These are phyloP conservation scores for Protosalanx chinensis DNA, from an alignment of 2,797 vertebrate genomes.

Conservation along the genomic window DNA sequence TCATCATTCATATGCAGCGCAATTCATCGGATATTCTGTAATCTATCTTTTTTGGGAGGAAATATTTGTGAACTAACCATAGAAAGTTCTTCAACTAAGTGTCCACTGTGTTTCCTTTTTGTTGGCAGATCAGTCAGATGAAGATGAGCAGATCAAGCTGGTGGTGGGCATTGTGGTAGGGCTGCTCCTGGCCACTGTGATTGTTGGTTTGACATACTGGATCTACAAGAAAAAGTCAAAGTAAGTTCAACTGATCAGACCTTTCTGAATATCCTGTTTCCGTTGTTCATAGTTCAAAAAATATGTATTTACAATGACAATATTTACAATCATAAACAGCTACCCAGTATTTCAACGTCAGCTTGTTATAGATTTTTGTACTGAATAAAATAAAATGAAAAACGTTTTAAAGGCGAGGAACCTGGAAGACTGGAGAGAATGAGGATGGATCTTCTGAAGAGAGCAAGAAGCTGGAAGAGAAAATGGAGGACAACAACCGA, in stretches of 20 bases:
- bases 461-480: conserved; percentile 97
- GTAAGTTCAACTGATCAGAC: conserved; percentile 67
- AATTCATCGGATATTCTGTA: background rate
- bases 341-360: background rate
- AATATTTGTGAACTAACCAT: background rate
- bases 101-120: conserved; percentile 24
- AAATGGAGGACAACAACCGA: conserved; percentile 83
- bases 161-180: conserved; percentile 89
- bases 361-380: background rate
- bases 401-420: conserved; percentile 71
- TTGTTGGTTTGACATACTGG: conserved; percentile 85
- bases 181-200: conserved; percentile 80
- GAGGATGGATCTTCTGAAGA: conserved; percentile 93
- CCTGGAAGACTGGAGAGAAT: conserved; percentile 86
- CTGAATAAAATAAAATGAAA: conserved; percentile 19
- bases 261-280: background rate
- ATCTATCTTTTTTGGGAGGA: background rate
- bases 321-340: background rate
- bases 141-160: conserved; percentile 81
- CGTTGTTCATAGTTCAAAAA: background rate
- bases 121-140: conserved; percentile 59
- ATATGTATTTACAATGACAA: background rate
- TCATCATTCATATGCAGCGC: no score
- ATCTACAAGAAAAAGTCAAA: conserved; percentile 91
- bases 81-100: background rate